Conservation (phyloP, 1,140 invertebrate genomes). For the Helicoverpa armigera region DNA sequence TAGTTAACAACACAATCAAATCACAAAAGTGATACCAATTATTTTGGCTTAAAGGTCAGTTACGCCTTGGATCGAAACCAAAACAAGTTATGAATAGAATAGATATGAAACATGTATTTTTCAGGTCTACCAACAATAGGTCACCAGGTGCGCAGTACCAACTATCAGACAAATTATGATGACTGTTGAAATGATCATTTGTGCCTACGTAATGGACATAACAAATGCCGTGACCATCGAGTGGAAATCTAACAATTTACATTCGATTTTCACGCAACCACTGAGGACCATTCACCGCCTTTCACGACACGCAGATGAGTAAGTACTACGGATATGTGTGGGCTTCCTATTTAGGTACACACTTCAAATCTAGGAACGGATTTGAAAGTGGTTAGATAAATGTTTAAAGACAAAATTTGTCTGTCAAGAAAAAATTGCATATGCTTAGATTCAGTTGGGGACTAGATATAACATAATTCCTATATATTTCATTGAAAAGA, state of each 20-base stretch:
- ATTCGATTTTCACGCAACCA: slow-evolving; percentile 48
- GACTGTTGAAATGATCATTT: slow-evolving; percentile 40
- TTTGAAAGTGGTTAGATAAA: too few relatives aligned
- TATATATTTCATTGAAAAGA: too few relatives aligned
- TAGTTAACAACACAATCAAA: slow-evolving; percentile 1
- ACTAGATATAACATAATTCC: too few relatives aligned
- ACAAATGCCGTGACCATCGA: slow-evolving; percentile 27
- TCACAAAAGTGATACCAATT: slow-evolving; percentile 6
- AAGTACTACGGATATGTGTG: slow-evolving; percentile 29
- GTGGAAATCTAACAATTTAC: slow-evolving; percentile 51
- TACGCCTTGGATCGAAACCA: too few relatives aligned
- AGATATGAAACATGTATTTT: too few relatives aligned
- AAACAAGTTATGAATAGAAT: too few relatives aligned
- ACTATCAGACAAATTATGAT: slow-evolving; percentile 1
- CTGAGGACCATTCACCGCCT: slow-evolving; percentile 46
- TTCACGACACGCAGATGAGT: slow-evolving; percentile 33
- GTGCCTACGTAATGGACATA: slow-evolving; percentile 34
- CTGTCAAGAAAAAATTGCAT: too few relatives aligned
- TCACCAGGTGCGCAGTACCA: neutral
- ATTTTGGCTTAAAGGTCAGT: neutral
- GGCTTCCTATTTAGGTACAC: slow-evolving; percentile 3
- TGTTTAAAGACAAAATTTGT: too few relatives aligned
- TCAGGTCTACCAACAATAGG: neutral
- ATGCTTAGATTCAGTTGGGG: too few relatives aligned
- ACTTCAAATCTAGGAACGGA: neutral